Evolutionary conservation across 1,140 invertebrate genomes (phyloP), one percentile per base, ranked within the genome.

Genomic region (Drosophila arawakana): DNA sequence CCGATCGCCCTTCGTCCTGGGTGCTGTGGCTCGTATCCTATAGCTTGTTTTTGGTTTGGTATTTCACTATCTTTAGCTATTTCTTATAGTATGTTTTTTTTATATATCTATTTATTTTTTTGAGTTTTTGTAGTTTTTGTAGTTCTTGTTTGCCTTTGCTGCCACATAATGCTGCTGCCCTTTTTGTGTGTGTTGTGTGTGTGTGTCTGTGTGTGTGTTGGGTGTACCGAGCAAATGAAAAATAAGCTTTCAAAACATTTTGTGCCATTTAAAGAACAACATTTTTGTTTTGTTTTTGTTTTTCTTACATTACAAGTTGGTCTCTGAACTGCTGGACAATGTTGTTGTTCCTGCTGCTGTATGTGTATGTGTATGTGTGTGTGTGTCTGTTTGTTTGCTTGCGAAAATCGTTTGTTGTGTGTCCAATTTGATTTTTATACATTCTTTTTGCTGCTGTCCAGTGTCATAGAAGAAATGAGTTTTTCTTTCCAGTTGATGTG

Each of bases 221-320:
- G 69, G 62, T 67, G 65, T 77, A 68, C 66, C 72, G 59, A 77
- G 80, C 83, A 86, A 86, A 86, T 86, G 83, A 86, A 86, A 86
- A 86, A 86, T 86, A 86, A 86, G 83, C 83, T 86, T 86, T 82
- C 73, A 86, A 86, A 86, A 86, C 83, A 88, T 86, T 86, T 86
- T 86, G 84, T 88, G 80, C 83, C 84, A 86, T 86, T 86, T 86
- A 86, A 89, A 80, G 83, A 86, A 88, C 80, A 86, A 88, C 83
- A 86, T 82, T 83, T 83, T 68, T 79, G 83, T 82, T 71, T 60
- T 74, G 55, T 79, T 77, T 75, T 89, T 89, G 80, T 84, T 89
- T 80, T 81, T 84, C 77, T 88, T 88, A 84, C 89, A 84, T 89
- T 78, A 80, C 77, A 78, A 78, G 68, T 75, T 88, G 83, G 72